Evolutionary conservation across 2,888 invertebrate species (phyloP).

Genomic region (Ophion obscuratus): DNA sequence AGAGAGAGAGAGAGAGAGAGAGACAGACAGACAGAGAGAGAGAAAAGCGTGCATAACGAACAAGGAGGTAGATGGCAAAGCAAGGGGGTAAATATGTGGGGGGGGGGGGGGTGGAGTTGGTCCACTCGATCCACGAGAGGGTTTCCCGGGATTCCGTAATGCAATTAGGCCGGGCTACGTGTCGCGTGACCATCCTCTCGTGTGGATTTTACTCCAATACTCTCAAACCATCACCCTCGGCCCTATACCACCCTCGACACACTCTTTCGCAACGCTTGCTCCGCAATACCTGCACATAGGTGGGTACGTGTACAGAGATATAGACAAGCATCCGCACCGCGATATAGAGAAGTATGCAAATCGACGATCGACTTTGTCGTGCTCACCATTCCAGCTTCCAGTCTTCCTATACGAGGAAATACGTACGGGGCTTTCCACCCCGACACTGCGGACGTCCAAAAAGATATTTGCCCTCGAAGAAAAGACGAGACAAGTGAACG

Average conservation of each 20-base stretch:
- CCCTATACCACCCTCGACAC: constrained; percentile 6
- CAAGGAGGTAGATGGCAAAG: constrained; percentile 29
- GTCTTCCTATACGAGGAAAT: neutral
- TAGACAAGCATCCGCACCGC: neutral
- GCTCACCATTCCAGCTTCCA: constrained; percentile 56
- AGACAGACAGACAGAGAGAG: constrained; percentile 28
- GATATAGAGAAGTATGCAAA: constrained; percentile 67
- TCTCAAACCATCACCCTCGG: constrained; percentile 9
- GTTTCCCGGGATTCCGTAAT: constrained; percentile 65
- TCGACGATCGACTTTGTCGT: constrained; percentile 65
- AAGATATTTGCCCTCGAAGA: neutral
- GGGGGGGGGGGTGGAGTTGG: too few species aligned
- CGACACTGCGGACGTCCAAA: neutral
- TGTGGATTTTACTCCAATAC: constrained; percentile 66
- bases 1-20: constrained; percentile 7
- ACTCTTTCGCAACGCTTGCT: neutral
- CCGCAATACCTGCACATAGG: neutral
- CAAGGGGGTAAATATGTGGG: neutral
- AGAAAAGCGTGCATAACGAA: constrained; percentile 2
- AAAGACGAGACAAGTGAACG: too few species aligned
- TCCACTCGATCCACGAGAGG: constrained; percentile 39
- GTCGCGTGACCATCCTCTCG: constrained; percentile 60
- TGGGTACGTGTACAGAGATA: neutral
- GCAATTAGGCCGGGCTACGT: constrained; percentile 69
- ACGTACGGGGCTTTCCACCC: neutral